Conservation (phyloP, 1,140 invertebrate species). For the Megathymus violae region DNA sequence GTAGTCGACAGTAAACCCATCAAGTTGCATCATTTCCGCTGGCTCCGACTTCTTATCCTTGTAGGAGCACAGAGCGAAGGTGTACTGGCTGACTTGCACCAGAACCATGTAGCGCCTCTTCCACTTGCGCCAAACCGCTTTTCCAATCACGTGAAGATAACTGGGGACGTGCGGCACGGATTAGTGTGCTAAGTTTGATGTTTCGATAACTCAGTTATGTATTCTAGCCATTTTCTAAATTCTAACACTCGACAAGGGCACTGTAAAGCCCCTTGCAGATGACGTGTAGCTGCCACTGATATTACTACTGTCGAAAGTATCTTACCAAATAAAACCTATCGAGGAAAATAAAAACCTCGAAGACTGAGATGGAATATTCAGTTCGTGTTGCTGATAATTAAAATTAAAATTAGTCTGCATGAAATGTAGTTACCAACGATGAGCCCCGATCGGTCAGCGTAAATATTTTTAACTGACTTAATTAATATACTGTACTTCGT, state of each 20-base stretch:
- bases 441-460: too few relatives aligned
- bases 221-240: not conserved
- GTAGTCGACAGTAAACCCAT: constrained; percentile 99
- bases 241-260: not conserved
- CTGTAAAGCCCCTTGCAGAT: not conserved
- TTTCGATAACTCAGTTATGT: not conserved
- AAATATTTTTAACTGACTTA: too few relatives aligned
- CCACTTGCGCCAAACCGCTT: constrained; percentile 99
- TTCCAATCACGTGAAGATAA: constrained; percentile 85
- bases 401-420: too few relatives aligned
- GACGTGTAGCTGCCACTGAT: too few relatives aligned
- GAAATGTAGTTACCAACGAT: too few relatives aligned
- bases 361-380: too few relatives aligned
- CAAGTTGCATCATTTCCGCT: constrained; percentile 99
- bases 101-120: constrained; percentile 99
- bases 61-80: constrained; percentile 99
- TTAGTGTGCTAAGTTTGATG: not conserved
- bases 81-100: constrained; percentile 99
- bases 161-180: constrained; percentile 5
- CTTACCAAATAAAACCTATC: too few relatives aligned
- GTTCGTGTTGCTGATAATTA: too few relatives aligned
- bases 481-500: too few relatives aligned
- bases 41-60: constrained; percentile 99
- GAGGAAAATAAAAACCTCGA: too few relatives aligned
- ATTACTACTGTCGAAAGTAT: too few relatives aligned